Conservation (phyloP, 2,113 vertebrate genomes). For the Cryptotis parvus region DNA sequence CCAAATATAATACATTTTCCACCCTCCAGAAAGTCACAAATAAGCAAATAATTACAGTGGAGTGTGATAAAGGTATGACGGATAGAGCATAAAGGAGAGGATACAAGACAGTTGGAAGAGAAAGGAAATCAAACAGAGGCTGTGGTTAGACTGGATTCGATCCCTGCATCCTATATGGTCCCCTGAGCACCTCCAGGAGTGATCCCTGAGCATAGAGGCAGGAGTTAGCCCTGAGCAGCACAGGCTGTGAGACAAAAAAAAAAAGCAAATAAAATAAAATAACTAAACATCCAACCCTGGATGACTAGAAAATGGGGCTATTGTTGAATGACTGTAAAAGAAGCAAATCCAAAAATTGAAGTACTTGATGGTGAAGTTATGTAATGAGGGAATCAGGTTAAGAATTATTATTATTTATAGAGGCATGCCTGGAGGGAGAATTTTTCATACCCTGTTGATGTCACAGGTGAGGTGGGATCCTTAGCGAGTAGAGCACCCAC, state of each 20-base stretch:
- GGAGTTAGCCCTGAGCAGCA: too few relatives aligned
- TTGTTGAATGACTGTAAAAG: not conserved
- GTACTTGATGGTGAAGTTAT: not conserved
- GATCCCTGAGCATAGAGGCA: too few relatives aligned
- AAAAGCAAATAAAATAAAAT: too few relatives aligned
- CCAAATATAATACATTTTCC: not conserved
- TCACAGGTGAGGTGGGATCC: too few relatives aligned
- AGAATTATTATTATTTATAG: not conserved
- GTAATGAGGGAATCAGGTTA: not conserved
- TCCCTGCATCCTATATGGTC: too few relatives aligned
- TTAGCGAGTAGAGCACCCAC: too few relatives aligned
- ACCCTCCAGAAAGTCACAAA: not conserved
- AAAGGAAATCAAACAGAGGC: not conserved
- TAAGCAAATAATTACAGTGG: not conserved
- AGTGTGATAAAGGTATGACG: not conserved
- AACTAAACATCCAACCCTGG: not conserved
- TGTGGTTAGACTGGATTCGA: too few relatives aligned
- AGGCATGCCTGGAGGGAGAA: not conserved
- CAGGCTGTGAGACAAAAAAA: too few relatives aligned
- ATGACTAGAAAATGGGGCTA: not conserved
- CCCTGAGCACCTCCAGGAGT: too few relatives aligned
- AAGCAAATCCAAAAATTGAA: not conserved
- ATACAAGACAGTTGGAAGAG: not conserved
- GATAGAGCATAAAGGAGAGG: not conserved
- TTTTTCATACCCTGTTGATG: not conserved